These are phyloP conservation scores for Lanius ludovicianus DNA, from an alignment of 2,113 vertebrate species.

Conservation along the genomic window DNA sequence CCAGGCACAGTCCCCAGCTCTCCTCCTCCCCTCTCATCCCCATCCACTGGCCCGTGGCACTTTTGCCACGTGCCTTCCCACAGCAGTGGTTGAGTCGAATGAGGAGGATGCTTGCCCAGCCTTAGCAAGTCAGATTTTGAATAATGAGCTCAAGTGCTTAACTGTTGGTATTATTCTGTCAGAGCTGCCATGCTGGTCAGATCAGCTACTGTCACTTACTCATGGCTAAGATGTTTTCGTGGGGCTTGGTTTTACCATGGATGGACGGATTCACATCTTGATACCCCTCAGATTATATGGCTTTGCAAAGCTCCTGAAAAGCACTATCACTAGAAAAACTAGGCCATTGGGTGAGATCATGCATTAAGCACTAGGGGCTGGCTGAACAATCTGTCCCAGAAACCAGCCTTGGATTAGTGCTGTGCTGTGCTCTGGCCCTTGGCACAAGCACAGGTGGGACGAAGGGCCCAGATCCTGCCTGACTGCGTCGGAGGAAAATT, in stretches of 20 bases:
- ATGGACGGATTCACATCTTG: not conserved
- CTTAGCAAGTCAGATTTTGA: slow-evolving; percentile 13
- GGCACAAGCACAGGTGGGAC: slow-evolving; percentile 27
- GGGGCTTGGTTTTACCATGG: not conserved
- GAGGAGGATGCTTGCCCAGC: slow-evolving; percentile 9
- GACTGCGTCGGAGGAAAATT: not conserved
- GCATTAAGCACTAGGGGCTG: slow-evolving; percentile 56
- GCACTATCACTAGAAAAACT: slow-evolving; percentile 56
- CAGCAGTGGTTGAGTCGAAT: not conserved
- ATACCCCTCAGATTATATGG: not conserved
- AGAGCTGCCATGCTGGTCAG: slow-evolving; percentile 12
- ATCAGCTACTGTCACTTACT: not conserved
- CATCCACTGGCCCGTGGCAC: not conserved
- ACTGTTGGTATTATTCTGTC: not conserved
- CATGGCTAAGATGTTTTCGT: not conserved
- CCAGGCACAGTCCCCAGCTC: not conserved
- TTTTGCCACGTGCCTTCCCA: not conserved
- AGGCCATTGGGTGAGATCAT: slow-evolving; percentile 61
- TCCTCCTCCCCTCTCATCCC: not conserved
- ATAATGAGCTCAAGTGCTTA: slow-evolving; percentile 3
- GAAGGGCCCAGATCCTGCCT: slow-evolving; percentile 10
- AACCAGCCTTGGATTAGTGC: slow-evolving; percentile 39
- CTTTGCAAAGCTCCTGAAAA: slow-evolving; percentile 52
- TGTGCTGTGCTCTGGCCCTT: slow-evolving; percentile 39
- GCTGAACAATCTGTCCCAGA: slow-evolving; percentile 64